Percentiles rank a stretch among this genome's conserved stretches.
These are phyloP conservation scores for Thereva nobilitata DNA, from an alignment of 2,888 invertebrate species.

Conservation along the genomic window DNA sequence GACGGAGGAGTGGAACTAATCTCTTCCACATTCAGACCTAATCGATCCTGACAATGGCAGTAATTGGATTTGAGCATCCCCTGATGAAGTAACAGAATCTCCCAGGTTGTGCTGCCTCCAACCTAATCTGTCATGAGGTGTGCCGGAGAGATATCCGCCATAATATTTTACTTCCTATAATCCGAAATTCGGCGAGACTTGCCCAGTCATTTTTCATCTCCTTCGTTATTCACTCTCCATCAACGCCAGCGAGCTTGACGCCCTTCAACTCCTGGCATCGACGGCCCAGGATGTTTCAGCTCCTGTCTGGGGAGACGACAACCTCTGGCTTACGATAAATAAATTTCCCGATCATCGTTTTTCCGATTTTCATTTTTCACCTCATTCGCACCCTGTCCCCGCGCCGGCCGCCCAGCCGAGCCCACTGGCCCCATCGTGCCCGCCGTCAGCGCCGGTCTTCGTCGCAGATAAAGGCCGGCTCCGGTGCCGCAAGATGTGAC, in stretches of 20 bases:
- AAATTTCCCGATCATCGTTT: slow-evolving; percentile 33
- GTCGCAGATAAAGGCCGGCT: slow-evolving; percentile 10
- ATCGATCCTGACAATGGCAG: no score
- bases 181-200: no score
- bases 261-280: background rate
- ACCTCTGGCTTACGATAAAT: slow-evolving; percentile 31
- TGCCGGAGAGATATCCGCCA: no score
- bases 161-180: no score
- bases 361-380: slow-evolving; percentile 32
- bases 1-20: background rate
- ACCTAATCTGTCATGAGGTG: no score
- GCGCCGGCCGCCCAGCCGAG: background rate
- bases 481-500: slow-evolving; percentile 9
- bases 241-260: slow-evolving; percentile 13
- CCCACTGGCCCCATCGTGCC: slow-evolving; percentile 3
- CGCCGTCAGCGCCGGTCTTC: slow-evolving; percentile 7
- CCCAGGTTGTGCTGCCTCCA: no score
- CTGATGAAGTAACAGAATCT: no score
- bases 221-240: no score
- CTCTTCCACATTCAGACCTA: background rate
- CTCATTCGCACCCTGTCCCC: background rate
- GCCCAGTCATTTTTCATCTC: no score
- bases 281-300: background rate
- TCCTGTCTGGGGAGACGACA: slow-evolving; percentile 13
- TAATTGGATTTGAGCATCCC: no score